Percentiles rank a stretch among this genome's conserved stretches.
Conservation (phyloP, 1,140 invertebrate genomes). For the Lordiphosa mommai region DNA sequence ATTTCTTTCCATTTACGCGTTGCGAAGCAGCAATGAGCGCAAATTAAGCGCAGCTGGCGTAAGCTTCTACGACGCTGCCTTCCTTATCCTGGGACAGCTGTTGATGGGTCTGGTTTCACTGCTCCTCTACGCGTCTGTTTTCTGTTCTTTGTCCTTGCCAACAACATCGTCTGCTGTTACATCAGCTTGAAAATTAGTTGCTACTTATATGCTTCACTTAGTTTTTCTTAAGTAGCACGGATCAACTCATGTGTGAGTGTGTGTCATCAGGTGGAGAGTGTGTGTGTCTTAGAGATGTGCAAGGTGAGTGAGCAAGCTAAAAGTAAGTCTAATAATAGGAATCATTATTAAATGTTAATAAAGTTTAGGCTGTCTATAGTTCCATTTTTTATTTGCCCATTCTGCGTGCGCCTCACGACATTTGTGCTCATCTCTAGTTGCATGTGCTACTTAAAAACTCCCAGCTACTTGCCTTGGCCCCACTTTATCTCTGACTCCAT, state of each 20-base stretch:
- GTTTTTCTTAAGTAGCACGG: constrained; percentile 75
- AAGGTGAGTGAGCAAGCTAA: neutral
- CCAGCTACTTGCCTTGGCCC: neutral
- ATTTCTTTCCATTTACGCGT: constrained; percentile 58
- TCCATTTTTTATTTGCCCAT: too few relatives aligned
- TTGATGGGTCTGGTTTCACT: constrained; percentile 7
- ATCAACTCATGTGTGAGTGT: constrained; percentile 49
- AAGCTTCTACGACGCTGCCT: constrained; percentile 9
- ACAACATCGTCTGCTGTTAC: constrained; percentile 52
- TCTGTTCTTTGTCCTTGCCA: constrained; percentile 14
- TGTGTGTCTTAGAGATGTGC: neutral
- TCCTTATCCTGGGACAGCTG: constrained; percentile 14
- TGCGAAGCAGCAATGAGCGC: constrained; percentile 61
- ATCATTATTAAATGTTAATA: neutral
- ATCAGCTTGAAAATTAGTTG: constrained; percentile 76
- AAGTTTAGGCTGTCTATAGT: too few relatives aligned
- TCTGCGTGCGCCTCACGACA: too few relatives aligned
- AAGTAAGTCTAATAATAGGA: neutral
- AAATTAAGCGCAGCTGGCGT: constrained; percentile 64
- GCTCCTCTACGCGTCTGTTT: constrained; percentile 4
- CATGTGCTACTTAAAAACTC: constrained; percentile 26
- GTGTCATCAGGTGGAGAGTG: constrained; percentile 29
- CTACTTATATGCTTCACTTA: constrained; percentile 76
- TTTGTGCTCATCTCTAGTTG: neutral
- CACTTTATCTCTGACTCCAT: constrained; percentile 5